phyloP scores from a whole-genome alignment of 1,140 invertebrate species.

The Coelopa frigida region DNA sequence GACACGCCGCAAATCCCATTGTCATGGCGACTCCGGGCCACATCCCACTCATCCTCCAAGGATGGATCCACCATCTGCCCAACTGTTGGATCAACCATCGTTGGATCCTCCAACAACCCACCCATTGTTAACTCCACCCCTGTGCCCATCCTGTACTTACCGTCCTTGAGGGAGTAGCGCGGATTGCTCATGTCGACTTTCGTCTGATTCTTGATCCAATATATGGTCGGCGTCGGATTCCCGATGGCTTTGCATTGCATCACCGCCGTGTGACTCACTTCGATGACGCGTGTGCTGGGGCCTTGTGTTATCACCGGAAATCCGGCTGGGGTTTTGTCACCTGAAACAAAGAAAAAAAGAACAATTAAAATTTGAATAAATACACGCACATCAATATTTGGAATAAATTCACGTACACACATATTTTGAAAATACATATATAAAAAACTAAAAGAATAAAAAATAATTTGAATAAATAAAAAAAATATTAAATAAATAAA shows the following conservation, averaged over 20 bases:
- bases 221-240: constrained; percentile 74
- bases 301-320: constrained; percentile 80
- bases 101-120: neutral
- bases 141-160: constrained; percentile 50
- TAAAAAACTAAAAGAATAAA: too few species aligned
- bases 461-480: too few species aligned
- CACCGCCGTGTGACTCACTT: constrained; percentile 86
- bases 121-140: neutral
- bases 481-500: too few species aligned
- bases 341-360: constrained; percentile 53
- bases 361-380: too few species aligned
- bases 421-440: too few species aligned
- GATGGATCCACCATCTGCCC: neutral
- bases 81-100: neutral
- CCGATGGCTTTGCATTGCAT: constrained; percentile 83
- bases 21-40: neutral
- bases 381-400: too few species aligned
- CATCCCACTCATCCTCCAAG: neutral
- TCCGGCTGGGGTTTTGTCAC: constrained; percentile 75
- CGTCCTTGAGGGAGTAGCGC: constrained; percentile 73
- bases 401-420: too few species aligned
- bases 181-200: constrained; percentile 82
- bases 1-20: neutral
- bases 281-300: constrained; percentile 82
- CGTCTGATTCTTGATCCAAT: constrained; percentile 87